phyloP scores from a whole-genome alignment of 2,888 invertebrate species.

The Volucella inanis region DNA sequence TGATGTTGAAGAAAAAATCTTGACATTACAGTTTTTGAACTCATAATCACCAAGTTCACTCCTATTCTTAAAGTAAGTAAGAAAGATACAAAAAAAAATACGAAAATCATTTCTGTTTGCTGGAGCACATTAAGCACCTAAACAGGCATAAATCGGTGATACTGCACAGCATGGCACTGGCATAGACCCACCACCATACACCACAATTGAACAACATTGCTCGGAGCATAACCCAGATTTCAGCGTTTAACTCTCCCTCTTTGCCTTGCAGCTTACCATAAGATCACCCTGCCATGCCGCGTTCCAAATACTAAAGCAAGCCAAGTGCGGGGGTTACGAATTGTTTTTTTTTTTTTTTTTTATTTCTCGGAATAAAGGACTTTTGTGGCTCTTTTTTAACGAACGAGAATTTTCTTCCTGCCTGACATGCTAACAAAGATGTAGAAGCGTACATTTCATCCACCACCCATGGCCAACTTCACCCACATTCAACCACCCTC shows the following conservation, averaged over 20 bases:
- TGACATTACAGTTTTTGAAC: slow-evolving; percentile 70
- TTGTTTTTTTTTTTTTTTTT: slow-evolving; percentile 68
- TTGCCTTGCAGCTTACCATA: slow-evolving; percentile 38
- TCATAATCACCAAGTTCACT: slow-evolving; percentile 56
- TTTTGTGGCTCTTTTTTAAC: slow-evolving; percentile 52
- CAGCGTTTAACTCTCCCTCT: slow-evolving; percentile 60
- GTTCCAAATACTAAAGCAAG: slow-evolving; percentile 33
- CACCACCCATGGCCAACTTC: background rate
- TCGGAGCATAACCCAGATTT: slow-evolving; percentile 54
- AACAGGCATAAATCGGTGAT: slow-evolving; percentile 10
- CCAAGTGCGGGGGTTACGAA: slow-evolving; percentile 42
- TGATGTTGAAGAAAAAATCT: slow-evolving; percentile 42
- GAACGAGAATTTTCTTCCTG: slow-evolving; percentile 36
- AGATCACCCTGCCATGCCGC: slow-evolving; percentile 19
- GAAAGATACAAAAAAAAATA: background rate
- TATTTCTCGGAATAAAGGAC: slow-evolving; percentile 65
- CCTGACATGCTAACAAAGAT: slow-evolving; percentile 64
- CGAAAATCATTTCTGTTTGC: background rate
- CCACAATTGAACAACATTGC: slow-evolving; percentile 60
- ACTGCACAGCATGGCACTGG: slow-evolving; percentile 44
- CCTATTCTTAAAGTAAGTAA: background rate
- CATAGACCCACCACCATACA: slow-evolving; percentile 30
- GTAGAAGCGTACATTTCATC: slow-evolving; percentile 51
- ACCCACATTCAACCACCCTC: background rate
- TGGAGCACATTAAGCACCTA: slow-evolving; percentile 18